Evolutionary conservation across 2,797 vertebrate genomes (phyloP).

Genomic region (Onychomys torridus): DNA sequence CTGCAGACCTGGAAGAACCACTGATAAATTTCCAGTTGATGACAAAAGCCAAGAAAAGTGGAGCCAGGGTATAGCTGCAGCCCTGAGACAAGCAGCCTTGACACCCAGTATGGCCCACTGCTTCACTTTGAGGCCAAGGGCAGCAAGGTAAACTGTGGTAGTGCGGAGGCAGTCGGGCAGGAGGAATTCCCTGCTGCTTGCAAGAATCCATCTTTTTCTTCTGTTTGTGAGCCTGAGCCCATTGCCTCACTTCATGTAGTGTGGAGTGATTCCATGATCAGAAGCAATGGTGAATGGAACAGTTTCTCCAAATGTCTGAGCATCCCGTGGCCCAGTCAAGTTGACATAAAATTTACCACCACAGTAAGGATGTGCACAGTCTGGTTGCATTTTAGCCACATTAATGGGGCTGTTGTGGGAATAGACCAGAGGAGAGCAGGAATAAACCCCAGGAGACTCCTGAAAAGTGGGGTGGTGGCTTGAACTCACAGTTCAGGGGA

Average conservation of each 20-base stretch:
- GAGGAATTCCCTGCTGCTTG: not conserved
- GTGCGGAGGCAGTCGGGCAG: not conserved
- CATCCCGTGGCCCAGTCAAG: not conserved
- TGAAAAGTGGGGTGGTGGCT: not conserved
- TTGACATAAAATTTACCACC: not conserved
- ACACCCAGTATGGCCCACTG: not conserved
- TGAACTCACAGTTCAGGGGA: not conserved
- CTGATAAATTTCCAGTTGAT: not conserved
- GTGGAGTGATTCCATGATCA: not conserved
- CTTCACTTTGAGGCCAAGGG: not conserved
- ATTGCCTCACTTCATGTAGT: not conserved
- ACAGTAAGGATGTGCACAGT: not conserved
- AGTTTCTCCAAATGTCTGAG: not conserved
- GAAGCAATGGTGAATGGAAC: not conserved
- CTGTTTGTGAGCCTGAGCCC: not conserved
- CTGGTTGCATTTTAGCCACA: not conserved
- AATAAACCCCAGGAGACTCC: not conserved
- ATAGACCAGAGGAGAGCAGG: not conserved
- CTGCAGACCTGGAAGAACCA: not conserved
- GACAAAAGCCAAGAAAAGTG: not conserved
- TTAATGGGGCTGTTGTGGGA: not conserved
- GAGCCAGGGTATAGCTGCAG: not conserved
- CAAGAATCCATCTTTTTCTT: not conserved
- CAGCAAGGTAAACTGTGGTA: not conserved
- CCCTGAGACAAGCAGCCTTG: too few relatives aligned